phyloP scores from a whole-genome alignment of 2,113 vertebrate species.

The Calyptomena viridis region DNA sequence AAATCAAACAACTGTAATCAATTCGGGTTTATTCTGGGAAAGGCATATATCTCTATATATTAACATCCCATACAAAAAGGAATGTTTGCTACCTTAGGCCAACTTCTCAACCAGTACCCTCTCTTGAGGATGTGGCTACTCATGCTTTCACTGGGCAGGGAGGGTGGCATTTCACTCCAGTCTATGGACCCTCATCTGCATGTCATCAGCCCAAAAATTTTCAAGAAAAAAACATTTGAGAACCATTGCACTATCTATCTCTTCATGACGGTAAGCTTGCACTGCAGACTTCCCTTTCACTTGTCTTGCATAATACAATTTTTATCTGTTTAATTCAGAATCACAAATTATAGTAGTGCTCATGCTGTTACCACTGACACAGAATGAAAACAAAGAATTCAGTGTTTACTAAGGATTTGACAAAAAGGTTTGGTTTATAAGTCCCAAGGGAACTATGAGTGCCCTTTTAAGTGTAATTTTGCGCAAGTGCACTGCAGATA shows the following conservation, averaged over 20 bases:
- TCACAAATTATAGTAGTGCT: neutral
- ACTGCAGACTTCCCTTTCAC: neutral
- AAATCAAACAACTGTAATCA: neutral
- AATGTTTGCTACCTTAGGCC: neutral
- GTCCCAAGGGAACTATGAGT: neutral
- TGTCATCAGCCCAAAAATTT: neutral
- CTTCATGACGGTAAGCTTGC: neutral
- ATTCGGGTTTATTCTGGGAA: neutral
- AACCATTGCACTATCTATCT: neutral
- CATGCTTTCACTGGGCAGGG: neutral
- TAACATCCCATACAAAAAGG: neutral
- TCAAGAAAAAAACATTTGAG: neutral
- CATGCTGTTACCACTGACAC: neutral
- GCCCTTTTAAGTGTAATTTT: conserved; percentile 34
- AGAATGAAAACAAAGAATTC: neutral
- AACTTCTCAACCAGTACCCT: neutral
- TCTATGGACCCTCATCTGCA: neutral
- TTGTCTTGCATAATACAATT: neutral
- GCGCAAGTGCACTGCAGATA: conserved; percentile 45
- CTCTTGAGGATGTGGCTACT: neutral
- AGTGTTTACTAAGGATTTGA: neutral
- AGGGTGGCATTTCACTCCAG: neutral
- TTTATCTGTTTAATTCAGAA: neutral
- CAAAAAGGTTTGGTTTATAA: neutral
- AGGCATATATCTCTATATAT: neutral